Base-by-base conservation (phyloP, 2,888 invertebrate species). In the Automeris io region DNA sequence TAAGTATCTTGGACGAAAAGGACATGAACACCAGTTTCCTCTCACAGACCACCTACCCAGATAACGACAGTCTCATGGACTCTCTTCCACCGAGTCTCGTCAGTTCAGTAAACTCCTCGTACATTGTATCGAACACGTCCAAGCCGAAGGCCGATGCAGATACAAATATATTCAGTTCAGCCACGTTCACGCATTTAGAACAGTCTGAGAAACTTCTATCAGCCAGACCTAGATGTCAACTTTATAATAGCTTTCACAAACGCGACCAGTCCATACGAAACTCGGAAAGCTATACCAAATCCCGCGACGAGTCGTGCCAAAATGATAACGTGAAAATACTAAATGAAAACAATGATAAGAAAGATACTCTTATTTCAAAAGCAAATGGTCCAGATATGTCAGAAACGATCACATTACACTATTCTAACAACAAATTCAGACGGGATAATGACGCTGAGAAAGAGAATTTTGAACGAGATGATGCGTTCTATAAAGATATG, bases 11-110 rank as follows among this genome's bases (percentile, higher is more conserved):
- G 6, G 87, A 87, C 46, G 87, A 87, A 38, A 87, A 87, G 39
- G 87, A 88, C 47, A 88, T 88, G 87, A 87, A 74, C 48, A 87
- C 87, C 1, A 87, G 86, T 46, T 86, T 87, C 55, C 76, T 87
- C 12, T 88, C 87, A 0, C 86, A 87, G 42, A 82, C 83, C 23
- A 83, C 85, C 0, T 74, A 80, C 50, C 83, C 81, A 0, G 87
- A 87, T 47, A 74, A 82, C 52, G 86, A 87, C 32, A 83, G 81
- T 46, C 57, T 85, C 5, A 76, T 85, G 41, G 86, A 86, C 58
- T 86, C 87, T 12, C 45, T 83, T 2, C 87, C 87, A 0, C 86
- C 87, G 0, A 81, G 81, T 37, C 61, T 87, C 35, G 81, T 82
- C 51, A 81, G 70, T 57, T 87, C 87, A 4, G 74, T 86, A 33